These are phyloP conservation scores for Sisor rabdophorus DNA, from an alignment of 2,113 vertebrate genomes.

Conservation along the genomic window DNA sequence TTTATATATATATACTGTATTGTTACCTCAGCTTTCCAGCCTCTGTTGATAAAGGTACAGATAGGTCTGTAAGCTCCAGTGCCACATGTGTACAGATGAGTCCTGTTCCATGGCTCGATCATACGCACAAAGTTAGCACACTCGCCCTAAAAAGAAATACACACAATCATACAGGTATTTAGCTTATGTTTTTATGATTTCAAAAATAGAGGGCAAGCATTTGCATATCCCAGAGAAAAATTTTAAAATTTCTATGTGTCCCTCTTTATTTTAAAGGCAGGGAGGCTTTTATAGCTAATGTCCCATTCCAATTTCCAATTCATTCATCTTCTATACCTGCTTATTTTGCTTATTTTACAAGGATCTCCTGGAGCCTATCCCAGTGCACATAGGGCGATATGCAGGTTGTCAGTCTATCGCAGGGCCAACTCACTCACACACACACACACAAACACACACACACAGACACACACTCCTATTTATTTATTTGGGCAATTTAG, in stretches of 20 bases:
- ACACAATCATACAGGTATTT: conserved; percentile 24
- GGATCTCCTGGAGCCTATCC: no score
- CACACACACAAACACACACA: no score
- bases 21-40: conserved; percentile 79
- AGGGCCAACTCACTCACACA: no score
- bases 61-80: conserved; percentile 79
- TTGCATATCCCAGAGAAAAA: not conserved
- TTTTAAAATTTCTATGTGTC: no score
- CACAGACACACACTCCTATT: no score
- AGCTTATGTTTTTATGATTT: not conserved
- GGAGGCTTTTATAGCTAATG: not conserved
- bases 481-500: no score
- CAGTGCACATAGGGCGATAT: no score
- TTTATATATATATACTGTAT: not conserved
- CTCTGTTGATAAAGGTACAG: conserved; percentile 77
- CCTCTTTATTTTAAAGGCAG: no score
- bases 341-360: no score
- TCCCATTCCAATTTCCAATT: not conserved
- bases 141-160: conserved; percentile 59
- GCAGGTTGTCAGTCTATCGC: no score
- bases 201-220: not conserved
- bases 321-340: no score
- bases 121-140: conserved; percentile 74
- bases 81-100: conserved; percentile 79
- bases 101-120: conserved; percentile 79